phyloP scores from a whole-genome alignment of 2,888 invertebrate species.

The Protonemura montana region DNA sequence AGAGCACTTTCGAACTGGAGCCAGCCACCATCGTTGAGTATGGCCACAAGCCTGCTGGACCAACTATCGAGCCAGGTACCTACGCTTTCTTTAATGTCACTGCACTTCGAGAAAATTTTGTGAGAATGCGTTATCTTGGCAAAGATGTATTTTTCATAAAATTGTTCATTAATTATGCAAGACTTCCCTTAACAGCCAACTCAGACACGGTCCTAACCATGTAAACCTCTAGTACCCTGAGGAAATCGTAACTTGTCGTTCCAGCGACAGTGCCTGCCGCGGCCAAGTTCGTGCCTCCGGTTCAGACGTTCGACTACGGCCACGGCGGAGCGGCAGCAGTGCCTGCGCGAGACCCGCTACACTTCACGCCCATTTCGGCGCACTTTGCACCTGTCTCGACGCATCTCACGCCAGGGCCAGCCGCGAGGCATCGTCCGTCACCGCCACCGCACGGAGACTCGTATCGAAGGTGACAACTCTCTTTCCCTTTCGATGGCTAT shows the following conservation, averaged over 20 bases:
- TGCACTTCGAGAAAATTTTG: too few relatives aligned
- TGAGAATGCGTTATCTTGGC: too few relatives aligned
- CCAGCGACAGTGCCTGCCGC: conserved; percentile 44
- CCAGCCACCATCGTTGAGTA: conserved; percentile 74
- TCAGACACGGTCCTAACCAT: too few relatives aligned
- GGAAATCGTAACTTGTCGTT: too few relatives aligned
- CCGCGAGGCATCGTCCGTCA: conserved; percentile 49
- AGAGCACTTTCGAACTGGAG: conserved; percentile 57
- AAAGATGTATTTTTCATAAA: too few relatives aligned
- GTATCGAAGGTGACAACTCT: conserved; percentile 53
- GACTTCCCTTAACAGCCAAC: too few relatives aligned
- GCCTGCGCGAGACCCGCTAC: conserved; percentile 48
- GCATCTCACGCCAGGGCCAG: not conserved
- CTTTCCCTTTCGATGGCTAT: too few relatives aligned
- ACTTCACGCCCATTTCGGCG: conserved; percentile 14
- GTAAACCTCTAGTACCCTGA: too few relatives aligned
- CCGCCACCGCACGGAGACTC: conserved; percentile 48
- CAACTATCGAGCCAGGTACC: not conserved
- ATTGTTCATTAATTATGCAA: too few relatives aligned
- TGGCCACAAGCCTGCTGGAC: conserved; percentile 67
- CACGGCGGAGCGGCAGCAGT: conserved; percentile 61
- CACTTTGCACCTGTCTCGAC: not conserved
- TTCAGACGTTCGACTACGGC: conserved; percentile 75
- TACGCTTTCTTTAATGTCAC: too few relatives aligned
- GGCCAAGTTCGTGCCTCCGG: conserved; percentile 68